phyloP scores from a whole-genome alignment of 2,888 invertebrate genomes.

The Nematopogon swammerdamellus region DNA sequence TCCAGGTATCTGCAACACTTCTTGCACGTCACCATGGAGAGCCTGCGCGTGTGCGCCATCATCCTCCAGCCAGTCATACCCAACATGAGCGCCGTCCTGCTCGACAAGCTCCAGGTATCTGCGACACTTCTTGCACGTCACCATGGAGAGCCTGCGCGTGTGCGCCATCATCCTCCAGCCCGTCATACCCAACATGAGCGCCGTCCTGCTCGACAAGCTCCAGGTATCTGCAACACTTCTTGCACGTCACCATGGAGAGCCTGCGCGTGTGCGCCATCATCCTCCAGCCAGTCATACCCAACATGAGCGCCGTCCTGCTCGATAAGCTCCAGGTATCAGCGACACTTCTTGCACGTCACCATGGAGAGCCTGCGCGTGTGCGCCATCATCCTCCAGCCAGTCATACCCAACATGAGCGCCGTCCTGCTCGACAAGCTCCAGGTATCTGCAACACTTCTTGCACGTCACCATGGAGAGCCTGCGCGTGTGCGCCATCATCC shows the following conservation, averaged over 20 bases:
- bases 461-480: slow-evolving; percentile 83
- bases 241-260: slow-evolving; percentile 83
- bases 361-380: too few species aligned
- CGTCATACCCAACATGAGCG: too few species aligned
- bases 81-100: slow-evolving; percentile 59
- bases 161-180: too few species aligned
- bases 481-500: slow-evolving; percentile 67
- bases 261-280: slow-evolving; percentile 76
- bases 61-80: slow-evolving; percentile 87
- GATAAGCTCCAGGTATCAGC: slow-evolving; percentile 58
- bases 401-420: too few species aligned
- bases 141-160: too few species aligned
- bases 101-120: slow-evolving; percentile 63
- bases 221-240: slow-evolving; percentile 67
- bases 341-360: too few species aligned
- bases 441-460: slow-evolving; percentile 70
- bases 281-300: slow-evolving; percentile 84
- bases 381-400: too few species aligned
- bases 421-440: too few species aligned
- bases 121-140: too few species aligned
- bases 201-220: too few species aligned
- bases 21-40: slow-evolving; percentile 81
- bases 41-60: slow-evolving; percentile 73
- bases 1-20: slow-evolving; percentile 65
- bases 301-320: slow-evolving; percentile 63